Base-by-base conservation (phyloP, 2,797 vertebrate genomes). In the Danionella dracula region DNA sequence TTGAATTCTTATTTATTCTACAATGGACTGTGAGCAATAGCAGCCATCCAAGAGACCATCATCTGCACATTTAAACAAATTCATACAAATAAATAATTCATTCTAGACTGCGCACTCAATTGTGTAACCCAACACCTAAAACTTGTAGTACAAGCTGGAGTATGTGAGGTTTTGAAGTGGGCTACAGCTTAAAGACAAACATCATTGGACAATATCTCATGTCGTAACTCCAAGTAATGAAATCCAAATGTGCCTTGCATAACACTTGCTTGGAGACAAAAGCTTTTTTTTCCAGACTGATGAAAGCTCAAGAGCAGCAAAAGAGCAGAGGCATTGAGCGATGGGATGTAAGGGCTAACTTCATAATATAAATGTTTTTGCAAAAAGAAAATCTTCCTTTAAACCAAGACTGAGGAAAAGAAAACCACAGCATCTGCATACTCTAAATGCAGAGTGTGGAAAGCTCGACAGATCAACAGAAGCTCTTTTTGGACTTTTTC, bases 191-290 rank as follows among this genome's bases (percentile, higher is more conserved):
- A 35, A 11, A 11, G 1, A 35, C 10, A 11, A 35, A n/a, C n/a
- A n/a, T 35, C 32, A 10, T 35, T 35, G 8, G 13, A 31, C 9
- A 1, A 29, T 31, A 13, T 4, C 5, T 10, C n/a, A 16, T 27
- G n/a, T 16, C 15, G 23, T 13, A 58, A 19, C 5, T 12, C 11
- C 19, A 11, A n/a, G 7, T 11, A 20, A n/a, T 19, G 0, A 23
- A 60, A 10, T 46, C 12, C 20, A 41, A 9, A 23, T 29, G 66
- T 70, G 45, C 77, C 71, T 55, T 68, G 50, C 20, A 19, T 73
- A 66, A 59, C 53, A 71, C 78, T 79, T 79, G 62, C 71, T 60
- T 72, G 75, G 71, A 84, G 83, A 74, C 46, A 51, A 62, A 73
- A 71, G 56, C 31, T 55, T 80, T 56, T 68, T 70, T 80, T 53